Conservation (phyloP, 2,113 vertebrate genomes). For the Australoheros scitulus region DNA sequence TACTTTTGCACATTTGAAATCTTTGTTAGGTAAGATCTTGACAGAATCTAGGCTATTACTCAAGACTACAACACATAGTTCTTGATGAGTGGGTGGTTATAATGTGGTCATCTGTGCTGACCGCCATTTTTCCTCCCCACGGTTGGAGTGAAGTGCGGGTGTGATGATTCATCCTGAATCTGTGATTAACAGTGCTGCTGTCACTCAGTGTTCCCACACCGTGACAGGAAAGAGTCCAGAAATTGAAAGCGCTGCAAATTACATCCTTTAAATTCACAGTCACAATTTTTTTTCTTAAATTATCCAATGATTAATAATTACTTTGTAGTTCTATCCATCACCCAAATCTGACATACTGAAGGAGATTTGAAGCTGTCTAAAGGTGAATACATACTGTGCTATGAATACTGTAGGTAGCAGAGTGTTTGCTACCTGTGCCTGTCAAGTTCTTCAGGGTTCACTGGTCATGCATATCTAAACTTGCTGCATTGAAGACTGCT, state of each 20-base stretch:
- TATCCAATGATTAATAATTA: neutral
- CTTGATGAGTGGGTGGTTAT: constrained; percentile 43
- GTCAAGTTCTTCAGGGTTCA: constrained; percentile 59
- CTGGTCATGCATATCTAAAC: constrained; percentile 58
- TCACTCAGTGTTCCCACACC: constrained; percentile 47
- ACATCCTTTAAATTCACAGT: constrained; percentile 3
- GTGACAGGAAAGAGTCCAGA: constrained; percentile 15
- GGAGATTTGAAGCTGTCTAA: neutral
- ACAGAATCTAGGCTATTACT: neutral
- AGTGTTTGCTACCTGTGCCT: constrained; percentile 20
- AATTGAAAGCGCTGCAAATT: constrained; percentile 10
- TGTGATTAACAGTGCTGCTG: constrained; percentile 50
- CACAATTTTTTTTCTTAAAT: neutral
- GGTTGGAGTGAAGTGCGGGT: constrained; percentile 50
- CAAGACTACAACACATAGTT: constrained; percentile 15
- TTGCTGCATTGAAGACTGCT: constrained; percentile 64
- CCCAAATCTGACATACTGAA: neutral
- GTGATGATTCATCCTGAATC: constrained; percentile 65
- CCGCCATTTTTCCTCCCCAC: constrained; percentile 36
- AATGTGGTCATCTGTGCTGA: constrained; percentile 55
- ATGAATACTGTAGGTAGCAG: constrained; percentile 24
- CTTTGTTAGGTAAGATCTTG: neutral
- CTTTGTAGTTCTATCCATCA: neutral
- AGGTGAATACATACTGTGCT: constrained; percentile 15
- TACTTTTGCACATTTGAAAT: neutral